phyloP scores from a whole-genome alignment of 1,140 invertebrate species.

The Ridgeia piscesae region DNA sequence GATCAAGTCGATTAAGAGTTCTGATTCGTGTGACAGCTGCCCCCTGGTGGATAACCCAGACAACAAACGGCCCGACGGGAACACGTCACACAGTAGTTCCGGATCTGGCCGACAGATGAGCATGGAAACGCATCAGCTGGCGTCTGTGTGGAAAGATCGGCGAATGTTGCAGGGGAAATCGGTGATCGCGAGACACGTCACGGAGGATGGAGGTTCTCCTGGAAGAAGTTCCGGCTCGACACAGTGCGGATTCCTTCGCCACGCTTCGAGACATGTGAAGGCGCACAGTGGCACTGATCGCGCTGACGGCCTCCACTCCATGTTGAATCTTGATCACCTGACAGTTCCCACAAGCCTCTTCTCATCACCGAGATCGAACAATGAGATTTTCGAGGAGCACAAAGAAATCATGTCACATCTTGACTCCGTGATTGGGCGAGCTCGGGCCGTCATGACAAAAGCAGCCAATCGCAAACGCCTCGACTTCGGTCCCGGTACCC shows the following conservation, averaged over 20 bases:
- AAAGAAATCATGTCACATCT: slow-evolving; percentile 17
- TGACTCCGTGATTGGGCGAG: slow-evolving; percentile 18
- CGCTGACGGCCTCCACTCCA: background rate
- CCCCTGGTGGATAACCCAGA: background rate
- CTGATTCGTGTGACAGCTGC: background rate
- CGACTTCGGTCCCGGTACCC: background rate
- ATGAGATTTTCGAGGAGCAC: slow-evolving; percentile 12
- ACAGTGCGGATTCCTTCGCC: background rate
- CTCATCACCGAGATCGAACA: background rate
- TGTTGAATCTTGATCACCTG: background rate
- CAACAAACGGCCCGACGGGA: background rate
- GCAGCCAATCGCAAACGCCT: background rate
- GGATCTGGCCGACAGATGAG: background rate
- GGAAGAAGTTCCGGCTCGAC: background rate
- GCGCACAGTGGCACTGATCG: background rate
- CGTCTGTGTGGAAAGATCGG: background rate
- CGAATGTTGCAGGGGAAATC: background rate
- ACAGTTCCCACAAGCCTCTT: background rate
- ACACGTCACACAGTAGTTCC: background rate
- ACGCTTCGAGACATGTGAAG: background rate
- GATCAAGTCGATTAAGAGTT: slow-evolving; percentile 1
- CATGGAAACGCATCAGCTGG: background rate
- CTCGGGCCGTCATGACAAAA: slow-evolving; percentile 12
- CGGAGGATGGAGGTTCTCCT: background rate
- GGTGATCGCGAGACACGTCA: background rate